These are phyloP conservation scores for Lampris megalopsis DNA, from an alignment of 2,113 vertebrate species.

Conservation along the genomic window DNA sequence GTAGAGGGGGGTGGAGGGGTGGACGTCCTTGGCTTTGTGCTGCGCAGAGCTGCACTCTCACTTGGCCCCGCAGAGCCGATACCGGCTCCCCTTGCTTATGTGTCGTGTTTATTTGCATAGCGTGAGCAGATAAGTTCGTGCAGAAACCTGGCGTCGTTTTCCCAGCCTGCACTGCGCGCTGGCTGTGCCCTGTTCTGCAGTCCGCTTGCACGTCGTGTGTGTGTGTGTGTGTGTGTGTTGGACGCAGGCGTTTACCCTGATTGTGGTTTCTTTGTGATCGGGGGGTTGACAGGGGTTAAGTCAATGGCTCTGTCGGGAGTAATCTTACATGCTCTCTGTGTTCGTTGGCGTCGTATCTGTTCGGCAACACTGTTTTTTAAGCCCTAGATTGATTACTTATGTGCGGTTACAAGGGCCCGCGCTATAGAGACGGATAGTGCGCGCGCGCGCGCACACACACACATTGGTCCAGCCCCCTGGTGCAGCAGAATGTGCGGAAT, in stretches of 20 bases:
- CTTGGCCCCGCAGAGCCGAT: not conserved
- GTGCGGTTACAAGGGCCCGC: constrained; percentile 44
- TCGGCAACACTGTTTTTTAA: constrained; percentile 38
- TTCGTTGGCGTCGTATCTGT: constrained; percentile 39
- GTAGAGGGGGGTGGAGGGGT: constrained; percentile 17
- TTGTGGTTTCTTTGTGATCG: constrained; percentile 16
- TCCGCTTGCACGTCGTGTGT: constrained; percentile 14
- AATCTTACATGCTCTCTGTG: constrained; percentile 45
- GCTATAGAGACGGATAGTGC: constrained; percentile 44
- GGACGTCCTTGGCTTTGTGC: not conserved
- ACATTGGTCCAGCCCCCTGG: constrained; percentile 76
- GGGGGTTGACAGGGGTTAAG: constrained; percentile 22
- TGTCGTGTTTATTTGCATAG: not conserved
- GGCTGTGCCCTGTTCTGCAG: not conserved
- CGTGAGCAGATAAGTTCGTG: not conserved
- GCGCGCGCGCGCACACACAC: constrained; percentile 29
- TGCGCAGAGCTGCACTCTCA: not conserved
- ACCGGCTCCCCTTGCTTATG: not conserved
- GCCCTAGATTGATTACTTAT: constrained; percentile 63
- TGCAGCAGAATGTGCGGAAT: constrained; percentile 85
- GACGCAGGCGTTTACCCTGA: constrained; percentile 16
- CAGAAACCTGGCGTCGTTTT: constrained; percentile 5
- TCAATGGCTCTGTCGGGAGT: constrained; percentile 20
- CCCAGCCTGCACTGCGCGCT: no score
- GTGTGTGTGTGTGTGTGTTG: constrained; percentile 2